phyloP scores from a whole-genome alignment of 2,113 vertebrate species.

The Amphiprion ocellaris region DNA sequence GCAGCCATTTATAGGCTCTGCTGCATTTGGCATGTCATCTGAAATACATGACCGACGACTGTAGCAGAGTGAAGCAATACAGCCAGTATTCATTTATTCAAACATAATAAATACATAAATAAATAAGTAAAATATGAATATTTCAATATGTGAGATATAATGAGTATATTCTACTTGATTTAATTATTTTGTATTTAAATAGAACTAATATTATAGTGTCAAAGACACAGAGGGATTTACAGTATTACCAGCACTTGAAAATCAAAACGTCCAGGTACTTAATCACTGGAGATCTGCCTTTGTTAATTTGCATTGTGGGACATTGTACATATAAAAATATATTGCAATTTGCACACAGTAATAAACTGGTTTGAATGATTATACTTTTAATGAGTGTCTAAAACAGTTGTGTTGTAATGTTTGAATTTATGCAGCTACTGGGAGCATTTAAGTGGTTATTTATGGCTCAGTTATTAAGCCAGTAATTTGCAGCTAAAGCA shows the following conservation, averaged over 20 bases:
- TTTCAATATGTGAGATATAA: not conserved
- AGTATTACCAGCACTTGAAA: conserved; percentile 35
- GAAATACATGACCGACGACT: conserved; percentile 37
- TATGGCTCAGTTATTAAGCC: conserved; percentile 55
- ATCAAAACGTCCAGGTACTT: conserved; percentile 31
- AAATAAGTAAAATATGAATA: conserved; percentile 7
- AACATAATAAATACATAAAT: conserved; percentile 10
- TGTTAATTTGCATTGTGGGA: conserved; percentile 55
- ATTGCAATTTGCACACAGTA: conserved; percentile 64
- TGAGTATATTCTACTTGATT: conserved; percentile 8
- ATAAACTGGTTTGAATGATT: conserved; percentile 52
- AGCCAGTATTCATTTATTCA: conserved; percentile 18
- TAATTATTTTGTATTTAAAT: conserved; percentile 45
- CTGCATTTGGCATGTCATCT: conserved; percentile 63
- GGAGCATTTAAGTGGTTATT: conserved; percentile 52
- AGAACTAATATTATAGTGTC: conserved; percentile 11
- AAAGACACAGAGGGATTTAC: conserved; percentile 1
- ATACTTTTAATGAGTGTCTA: conserved; percentile 41
- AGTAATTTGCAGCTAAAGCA: conserved; percentile 54
- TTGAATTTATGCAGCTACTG: conserved; percentile 51
- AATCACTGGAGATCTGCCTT: conserved; percentile 37
- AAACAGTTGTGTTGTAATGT: conserved; percentile 52
- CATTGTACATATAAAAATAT: conserved; percentile 26
- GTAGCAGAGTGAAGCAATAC: conserved; percentile 13
- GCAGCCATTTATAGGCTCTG: conserved; percentile 65